Evolutionary conservation across 1,140 invertebrate species (phyloP).

Genomic region (Heliconius nattereri): DNA sequence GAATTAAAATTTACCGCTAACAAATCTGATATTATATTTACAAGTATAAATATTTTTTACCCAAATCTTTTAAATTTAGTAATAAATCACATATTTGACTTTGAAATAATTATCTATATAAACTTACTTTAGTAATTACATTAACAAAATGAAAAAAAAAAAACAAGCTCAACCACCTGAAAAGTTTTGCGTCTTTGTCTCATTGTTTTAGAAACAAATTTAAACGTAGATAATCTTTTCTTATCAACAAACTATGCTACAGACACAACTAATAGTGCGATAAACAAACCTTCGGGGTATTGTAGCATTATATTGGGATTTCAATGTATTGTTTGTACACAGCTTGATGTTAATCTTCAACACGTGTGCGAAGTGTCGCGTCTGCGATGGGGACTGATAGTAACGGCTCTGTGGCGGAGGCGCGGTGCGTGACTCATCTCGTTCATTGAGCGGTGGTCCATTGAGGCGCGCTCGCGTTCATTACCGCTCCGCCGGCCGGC

Average conservation of each 20-base stretch:
- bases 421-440: conserved; percentile 77
- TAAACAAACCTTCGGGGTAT: conserved; percentile 3
- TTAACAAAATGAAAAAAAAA: neutral
- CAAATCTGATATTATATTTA: neutral
- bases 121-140: neutral
- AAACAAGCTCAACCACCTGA: neutral
- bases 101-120: neutral
- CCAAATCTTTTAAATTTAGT: neutral
- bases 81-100: neutral
- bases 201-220: neutral
- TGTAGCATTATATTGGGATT: conserved; percentile 11
- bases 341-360: conserved; percentile 49
- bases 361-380: conserved; percentile 59
- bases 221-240: neutral
- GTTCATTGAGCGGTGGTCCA: conserved; percentile 78
- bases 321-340: conserved; percentile 15
- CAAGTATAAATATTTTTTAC: neutral
- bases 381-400: conserved; percentile 58
- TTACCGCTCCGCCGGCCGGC: conserved; percentile 71
- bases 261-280: neutral
- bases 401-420: conserved; percentile 73
- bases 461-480: conserved; percentile 73
- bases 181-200: neutral
- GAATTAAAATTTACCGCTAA: no score
- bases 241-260: neutral